Conservation (phyloP, 2,797 vertebrate species). For the Sebastes minor region DNA sequence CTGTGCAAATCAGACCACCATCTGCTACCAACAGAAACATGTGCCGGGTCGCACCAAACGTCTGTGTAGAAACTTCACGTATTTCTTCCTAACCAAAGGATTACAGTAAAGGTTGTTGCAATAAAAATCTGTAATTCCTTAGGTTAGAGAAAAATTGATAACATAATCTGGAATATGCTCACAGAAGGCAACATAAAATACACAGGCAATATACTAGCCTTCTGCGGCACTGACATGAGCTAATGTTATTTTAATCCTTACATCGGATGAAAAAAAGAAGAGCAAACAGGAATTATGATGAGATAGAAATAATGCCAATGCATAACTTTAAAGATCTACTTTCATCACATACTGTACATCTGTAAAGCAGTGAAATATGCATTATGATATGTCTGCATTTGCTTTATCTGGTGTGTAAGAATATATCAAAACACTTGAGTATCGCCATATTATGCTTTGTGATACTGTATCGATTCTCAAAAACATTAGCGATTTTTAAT, state of each 20-base stretch:
- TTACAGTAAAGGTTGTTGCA: not conserved
- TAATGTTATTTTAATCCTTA: not conserved
- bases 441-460: too few species aligned
- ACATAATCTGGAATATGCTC: not conserved
- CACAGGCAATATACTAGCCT: too few species aligned
- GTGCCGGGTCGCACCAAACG: conserved; percentile 20
- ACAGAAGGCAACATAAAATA: not conserved
- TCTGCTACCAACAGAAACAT: conserved; percentile 62
- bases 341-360: not conserved
- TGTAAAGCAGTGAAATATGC: not conserved
- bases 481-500: too few species aligned
- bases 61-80: conserved; percentile 16
- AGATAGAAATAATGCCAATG: not conserved
- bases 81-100: not conserved
- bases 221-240: not conserved
- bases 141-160: not conserved
- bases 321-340: not conserved
- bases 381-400: not conserved
- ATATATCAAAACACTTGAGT: too few species aligned
- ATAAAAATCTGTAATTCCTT: not conserved
- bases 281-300: not conserved
- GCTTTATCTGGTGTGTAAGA: not conserved
- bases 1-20: conserved; percentile 69
- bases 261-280: not conserved
- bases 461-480: too few species aligned